Conservation (phyloP, 2,113 vertebrate genomes). For the Podilymbus podiceps region DNA sequence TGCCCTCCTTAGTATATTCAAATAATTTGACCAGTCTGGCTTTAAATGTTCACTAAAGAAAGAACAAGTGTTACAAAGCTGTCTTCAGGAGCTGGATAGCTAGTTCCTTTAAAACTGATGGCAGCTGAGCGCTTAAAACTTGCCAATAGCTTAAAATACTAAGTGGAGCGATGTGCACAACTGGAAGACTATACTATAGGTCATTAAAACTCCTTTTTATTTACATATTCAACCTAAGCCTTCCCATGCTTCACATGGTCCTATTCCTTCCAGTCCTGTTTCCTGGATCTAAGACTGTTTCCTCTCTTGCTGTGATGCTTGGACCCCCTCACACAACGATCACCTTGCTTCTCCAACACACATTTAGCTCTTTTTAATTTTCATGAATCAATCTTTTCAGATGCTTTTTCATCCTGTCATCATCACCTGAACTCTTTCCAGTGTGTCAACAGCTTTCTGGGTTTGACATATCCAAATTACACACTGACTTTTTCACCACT, state of each 20-base stretch:
- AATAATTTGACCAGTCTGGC: neutral
- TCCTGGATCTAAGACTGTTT: neutral
- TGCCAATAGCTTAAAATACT: neutral
- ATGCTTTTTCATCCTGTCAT: neutral
- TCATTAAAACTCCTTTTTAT: neutral
- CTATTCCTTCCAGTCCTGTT: neutral
- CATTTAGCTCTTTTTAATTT: neutral
- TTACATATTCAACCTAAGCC: neutral
- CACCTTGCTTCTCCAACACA: neutral
- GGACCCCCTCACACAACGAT: accelerated
- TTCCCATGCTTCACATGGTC: neutral
- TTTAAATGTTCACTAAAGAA: neutral
- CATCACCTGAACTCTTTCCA: neutral
- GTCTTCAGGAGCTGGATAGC: neutral
- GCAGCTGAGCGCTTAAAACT: neutral
- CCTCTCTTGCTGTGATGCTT: neutral
- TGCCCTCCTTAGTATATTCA: neutral
- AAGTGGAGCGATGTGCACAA: neutral
- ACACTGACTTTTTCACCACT: neutral
- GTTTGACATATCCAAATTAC: neutral
- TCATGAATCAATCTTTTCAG: neutral
- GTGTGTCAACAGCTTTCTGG: neutral
- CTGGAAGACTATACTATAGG: neutral
- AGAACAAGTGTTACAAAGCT: neutral
- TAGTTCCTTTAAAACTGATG: neutral